These are phyloP conservation scores for Sternotherus odoratus DNA, from an alignment of 2,797 vertebrate species.

Conservation along the genomic window DNA sequence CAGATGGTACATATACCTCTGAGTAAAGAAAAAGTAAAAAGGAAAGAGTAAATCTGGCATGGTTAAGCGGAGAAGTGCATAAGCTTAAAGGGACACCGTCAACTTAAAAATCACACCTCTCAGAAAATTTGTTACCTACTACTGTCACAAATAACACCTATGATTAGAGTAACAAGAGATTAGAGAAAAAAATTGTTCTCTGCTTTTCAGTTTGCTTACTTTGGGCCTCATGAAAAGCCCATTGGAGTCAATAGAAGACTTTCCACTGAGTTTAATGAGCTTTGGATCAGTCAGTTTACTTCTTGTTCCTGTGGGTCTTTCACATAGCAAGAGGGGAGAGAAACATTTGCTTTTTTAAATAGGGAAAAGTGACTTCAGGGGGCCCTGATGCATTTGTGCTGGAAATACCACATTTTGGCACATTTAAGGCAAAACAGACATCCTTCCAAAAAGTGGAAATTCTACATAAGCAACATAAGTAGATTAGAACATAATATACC, in stretches of 20 bases:
- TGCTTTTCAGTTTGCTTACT: constrained; percentile 45
- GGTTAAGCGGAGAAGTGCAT: constrained; percentile 79
- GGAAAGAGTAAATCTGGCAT: constrained; percentile 83
- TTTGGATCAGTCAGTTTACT: constrained; percentile 9
- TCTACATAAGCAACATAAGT: not conserved
- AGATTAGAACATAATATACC: not conserved
- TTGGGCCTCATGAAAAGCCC: constrained; percentile 40
- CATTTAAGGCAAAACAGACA: constrained; percentile 40
- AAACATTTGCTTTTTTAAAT: not conserved
- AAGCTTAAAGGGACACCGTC: constrained; percentile 82
- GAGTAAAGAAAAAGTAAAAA: constrained; percentile 84
- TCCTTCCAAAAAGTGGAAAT: constrained; percentile 52
- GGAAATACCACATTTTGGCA: not conserved
- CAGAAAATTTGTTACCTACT: constrained; percentile 68
- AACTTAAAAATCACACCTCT: constrained; percentile 76
- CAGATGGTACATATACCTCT: constrained; percentile 86
- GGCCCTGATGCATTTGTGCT: not conserved
- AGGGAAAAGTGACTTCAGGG: not conserved
- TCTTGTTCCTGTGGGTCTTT: constrained; percentile 49
- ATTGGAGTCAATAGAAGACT: not conserved
- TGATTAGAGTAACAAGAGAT: constrained; percentile 59
- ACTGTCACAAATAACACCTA: constrained; percentile 68
- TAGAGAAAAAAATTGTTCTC: not conserved
- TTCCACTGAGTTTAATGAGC: not conserved
- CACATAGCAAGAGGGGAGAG: constrained; percentile 44